These are phyloP conservation scores for Carassius auratus DNA, from an alignment of 2,113 vertebrate genomes.

Conservation along the genomic window DNA sequence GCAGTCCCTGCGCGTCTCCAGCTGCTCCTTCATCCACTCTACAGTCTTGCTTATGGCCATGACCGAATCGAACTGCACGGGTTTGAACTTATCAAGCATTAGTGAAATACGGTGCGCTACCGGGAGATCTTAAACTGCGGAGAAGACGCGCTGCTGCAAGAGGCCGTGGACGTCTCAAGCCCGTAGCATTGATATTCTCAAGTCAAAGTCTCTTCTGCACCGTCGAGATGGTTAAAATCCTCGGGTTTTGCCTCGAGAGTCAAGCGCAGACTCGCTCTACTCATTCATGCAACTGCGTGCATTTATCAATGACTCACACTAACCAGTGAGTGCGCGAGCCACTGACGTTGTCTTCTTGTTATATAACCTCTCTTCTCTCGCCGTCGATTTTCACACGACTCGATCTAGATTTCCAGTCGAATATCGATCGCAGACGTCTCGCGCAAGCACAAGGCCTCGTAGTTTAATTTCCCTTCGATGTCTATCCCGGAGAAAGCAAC, in stretches of 20 bases:
- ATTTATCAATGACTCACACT: conserved; percentile 77
- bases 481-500: neutral
- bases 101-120: conserved; percentile 50
- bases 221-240: conserved; percentile 1
- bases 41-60: conserved; percentile 94
- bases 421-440: neutral
- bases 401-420: conserved; percentile 3
- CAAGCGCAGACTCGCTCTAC: conserved; percentile 44
- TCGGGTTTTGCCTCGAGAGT: conserved; percentile 23
- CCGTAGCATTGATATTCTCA: conserved; percentile 8
- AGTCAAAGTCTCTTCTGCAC: neutral
- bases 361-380: conserved; percentile 58
- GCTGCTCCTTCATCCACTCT: conserved; percentile 91
- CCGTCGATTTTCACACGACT: neutral
- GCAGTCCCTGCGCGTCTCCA: conserved; percentile 86
- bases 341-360: conserved; percentile 49
- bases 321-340: neutral
- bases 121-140: conserved; percentile 8
- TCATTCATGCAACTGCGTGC: conserved; percentile 74
- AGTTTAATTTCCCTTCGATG: neutral
- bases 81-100: conserved; percentile 96
- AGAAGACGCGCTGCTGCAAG: neutral
- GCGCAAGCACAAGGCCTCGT: neutral
- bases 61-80: conserved; percentile 85
- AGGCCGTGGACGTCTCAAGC: conserved; percentile 18